Conservation (phyloP, 2,113 vertebrate species). For the Peromyscus californicus region DNA sequence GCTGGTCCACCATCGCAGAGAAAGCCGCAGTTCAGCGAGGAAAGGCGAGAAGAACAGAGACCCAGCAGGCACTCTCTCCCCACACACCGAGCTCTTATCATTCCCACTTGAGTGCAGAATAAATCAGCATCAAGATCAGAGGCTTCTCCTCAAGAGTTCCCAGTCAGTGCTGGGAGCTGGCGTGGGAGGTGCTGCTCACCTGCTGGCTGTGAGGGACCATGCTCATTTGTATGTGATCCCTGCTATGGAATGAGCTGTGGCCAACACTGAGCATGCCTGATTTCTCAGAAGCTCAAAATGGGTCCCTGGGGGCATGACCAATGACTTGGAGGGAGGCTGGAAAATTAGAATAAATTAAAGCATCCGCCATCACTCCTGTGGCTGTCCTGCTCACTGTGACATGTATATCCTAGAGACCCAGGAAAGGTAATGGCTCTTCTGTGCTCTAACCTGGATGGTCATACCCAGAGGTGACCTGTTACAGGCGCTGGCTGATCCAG, state of each 20-base stretch:
- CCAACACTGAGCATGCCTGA: too few species aligned
- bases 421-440: fast-evolving
- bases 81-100: background rate
- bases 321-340: background rate
- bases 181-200: background rate
- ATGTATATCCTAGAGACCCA: fast-evolving
- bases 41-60: background rate
- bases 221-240: background rate
- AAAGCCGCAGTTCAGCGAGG: fast-evolving
- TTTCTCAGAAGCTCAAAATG: background rate
- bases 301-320: background rate
- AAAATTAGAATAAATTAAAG: background rate
- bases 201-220: background rate
- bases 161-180: background rate
- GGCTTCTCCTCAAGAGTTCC: background rate
- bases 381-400: fast-evolving
- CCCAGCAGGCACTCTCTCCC: background rate
- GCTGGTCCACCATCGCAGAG: fast-evolving
- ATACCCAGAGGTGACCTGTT: background rate
- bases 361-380: background rate
- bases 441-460: background rate
- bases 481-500: fast-evolving
- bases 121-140: background rate
- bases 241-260: background rate
- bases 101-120: background rate